A percentile compares a stretch with the other conserved stretches of the same genome.
These are phyloP conservation scores for Euura saliciscinereae DNA, from an alignment of 1,140 invertebrate genomes.

Conservation along the genomic window DNA sequence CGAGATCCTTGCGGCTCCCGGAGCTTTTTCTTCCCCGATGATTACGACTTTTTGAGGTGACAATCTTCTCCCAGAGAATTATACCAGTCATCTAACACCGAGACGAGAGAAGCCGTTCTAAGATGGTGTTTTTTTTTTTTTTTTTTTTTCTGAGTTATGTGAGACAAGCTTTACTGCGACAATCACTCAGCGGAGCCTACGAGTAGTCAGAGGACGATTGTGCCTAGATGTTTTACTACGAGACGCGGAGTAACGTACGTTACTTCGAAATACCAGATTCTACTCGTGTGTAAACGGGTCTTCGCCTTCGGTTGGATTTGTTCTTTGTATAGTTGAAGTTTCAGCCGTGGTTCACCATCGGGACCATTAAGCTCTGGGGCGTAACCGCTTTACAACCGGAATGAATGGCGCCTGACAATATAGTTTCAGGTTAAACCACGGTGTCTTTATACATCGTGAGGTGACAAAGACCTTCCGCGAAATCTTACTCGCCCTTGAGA, in stretches of 20 bases:
- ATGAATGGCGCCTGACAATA: background rate
- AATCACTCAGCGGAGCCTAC: constrained; percentile 14
- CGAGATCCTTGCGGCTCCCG: background rate
- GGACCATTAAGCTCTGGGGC: too few species aligned
- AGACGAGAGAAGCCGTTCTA: too few species aligned
- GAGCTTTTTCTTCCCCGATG: background rate
- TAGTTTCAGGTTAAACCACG: background rate
- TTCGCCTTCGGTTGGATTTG: too few species aligned
- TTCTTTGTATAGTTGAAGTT: too few species aligned
- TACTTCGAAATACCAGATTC: too few species aligned
- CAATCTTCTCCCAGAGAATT: background rate
- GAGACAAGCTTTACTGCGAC: constrained; percentile 24
- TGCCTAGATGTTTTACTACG: background rate
- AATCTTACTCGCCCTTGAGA: too few species aligned
- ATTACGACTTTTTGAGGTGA: background rate
- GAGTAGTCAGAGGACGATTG: background rate
- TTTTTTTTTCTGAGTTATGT: background rate
- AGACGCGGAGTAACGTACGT: too few species aligned
- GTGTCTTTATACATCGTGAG: too few species aligned
- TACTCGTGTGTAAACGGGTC: too few species aligned
- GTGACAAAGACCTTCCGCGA: too few species aligned
- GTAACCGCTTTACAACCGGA: background rate
- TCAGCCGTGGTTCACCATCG: too few species aligned
- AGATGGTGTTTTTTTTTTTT: too few species aligned
- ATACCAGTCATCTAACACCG: background rate